Conservation (phyloP, 1,140 invertebrate genomes). For the Drosophila prosaltans region DNA sequence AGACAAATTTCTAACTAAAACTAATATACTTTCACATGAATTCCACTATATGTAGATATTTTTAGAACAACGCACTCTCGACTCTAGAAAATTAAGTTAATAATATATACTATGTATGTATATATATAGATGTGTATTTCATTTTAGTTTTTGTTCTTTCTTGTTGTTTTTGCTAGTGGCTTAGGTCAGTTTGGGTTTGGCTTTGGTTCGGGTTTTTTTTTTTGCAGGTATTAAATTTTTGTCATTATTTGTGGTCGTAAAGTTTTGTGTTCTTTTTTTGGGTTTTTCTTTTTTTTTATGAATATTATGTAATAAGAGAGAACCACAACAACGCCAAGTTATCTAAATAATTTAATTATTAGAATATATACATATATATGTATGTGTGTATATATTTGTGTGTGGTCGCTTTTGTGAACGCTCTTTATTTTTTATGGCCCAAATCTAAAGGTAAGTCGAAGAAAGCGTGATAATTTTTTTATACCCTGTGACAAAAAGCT, state of each 20-base stretch:
- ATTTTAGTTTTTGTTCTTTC: constrained; percentile 6
- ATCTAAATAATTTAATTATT: constrained; percentile 55
- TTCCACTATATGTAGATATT: background rate
- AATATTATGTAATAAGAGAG: constrained; percentile 52
- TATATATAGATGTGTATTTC: constrained; percentile 14
- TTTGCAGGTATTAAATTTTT: constrained; percentile 31
- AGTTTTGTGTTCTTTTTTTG: constrained; percentile 28
- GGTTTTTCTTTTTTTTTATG: background rate
- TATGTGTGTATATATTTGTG: background rate
- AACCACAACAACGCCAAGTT: constrained; percentile 31
- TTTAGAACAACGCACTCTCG: constrained; percentile 18
- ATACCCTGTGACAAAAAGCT: background rate
- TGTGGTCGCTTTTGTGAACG: background rate
- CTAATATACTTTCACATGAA: constrained; percentile 1
- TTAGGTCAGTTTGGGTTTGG: constrained; percentile 70
- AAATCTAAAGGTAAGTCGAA: constrained; percentile 10
- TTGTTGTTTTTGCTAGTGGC: constrained; percentile 53
- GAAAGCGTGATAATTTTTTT: constrained; percentile 7
- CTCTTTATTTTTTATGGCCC: constrained; percentile 18
- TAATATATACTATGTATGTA: constrained; percentile 12
- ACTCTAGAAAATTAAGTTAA: constrained; percentile 12
- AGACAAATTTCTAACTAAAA: background rate
- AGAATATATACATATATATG: constrained; percentile 27
- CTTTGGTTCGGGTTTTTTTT: constrained; percentile 31
- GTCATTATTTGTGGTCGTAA: constrained; percentile 69